phyloP scores from a whole-genome alignment of 1,140 invertebrate genomes.

The Bombus impatiens region DNA sequence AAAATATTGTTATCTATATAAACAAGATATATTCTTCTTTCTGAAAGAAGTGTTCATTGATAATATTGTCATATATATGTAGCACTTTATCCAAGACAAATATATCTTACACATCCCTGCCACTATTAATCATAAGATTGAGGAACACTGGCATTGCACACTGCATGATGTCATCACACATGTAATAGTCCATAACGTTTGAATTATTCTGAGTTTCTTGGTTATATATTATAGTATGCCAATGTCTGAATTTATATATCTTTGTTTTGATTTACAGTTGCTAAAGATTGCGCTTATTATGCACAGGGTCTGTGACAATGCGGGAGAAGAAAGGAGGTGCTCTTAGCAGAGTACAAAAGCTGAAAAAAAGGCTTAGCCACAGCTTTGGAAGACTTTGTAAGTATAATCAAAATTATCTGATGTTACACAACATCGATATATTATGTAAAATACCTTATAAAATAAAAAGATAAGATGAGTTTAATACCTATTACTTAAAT shows the following conservation, averaged over 20 bases:
- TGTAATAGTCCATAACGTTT: conserved; percentile 52
- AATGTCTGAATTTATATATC: conserved; percentile 42
- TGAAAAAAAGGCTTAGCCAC: conserved; percentile 94
- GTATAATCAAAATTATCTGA: conserved; percentile 78
- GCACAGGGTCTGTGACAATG: conserved; percentile 88
- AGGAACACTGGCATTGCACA: conserved; percentile 48
- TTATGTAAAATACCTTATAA: background rate
- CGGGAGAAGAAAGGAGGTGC: conserved; percentile 94
- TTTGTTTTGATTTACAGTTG: conserved; percentile 45
- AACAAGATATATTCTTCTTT: background rate
- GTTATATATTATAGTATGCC: conserved; percentile 19
- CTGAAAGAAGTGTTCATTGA: conserved; percentile 7
- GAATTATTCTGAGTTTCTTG: conserved; percentile 63
- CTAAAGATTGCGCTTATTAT: conserved; percentile 58
- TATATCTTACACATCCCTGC: conserved; percentile 14
- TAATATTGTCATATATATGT: conserved; percentile 18
- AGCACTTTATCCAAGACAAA: conserved; percentile 24
- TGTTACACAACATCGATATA: background rate
- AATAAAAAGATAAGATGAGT: background rate
- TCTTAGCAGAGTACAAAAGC: conserved; percentile 93
- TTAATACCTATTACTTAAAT: background rate
- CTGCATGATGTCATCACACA: conserved; percentile 51
- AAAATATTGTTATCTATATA: conserved; percentile 28
- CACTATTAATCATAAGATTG: conserved; percentile 52
- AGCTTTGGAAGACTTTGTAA: conserved; percentile 96